phyloP scores from a whole-genome alignment of 1,140 invertebrate genomes.

The Coptotermes formosanus region DNA sequence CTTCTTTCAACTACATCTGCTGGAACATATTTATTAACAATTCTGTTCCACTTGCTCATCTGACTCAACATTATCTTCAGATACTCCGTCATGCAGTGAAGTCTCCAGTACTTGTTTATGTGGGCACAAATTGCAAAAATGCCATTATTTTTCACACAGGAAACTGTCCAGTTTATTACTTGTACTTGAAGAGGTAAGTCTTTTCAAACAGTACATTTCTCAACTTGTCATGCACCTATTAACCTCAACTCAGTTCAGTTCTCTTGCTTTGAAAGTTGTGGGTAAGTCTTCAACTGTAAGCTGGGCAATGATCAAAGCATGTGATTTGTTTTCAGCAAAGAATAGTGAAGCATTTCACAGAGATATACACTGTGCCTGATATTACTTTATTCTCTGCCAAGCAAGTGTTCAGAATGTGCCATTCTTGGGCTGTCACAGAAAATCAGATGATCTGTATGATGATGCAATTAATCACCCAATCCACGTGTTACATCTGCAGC shows the following conservation, averaged over 20 bases:
- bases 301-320: neutral
- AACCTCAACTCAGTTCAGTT: neutral
- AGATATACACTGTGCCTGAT: neutral
- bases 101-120: neutral
- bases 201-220: neutral
- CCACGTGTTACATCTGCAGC: neutral
- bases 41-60: neutral
- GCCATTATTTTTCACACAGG: neutral
- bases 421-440: neutral
- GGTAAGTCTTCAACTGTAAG: constrained; percentile 3
- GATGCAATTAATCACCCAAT: neutral
- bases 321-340: neutral
- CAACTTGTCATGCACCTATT: neutral
- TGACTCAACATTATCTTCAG: neutral
- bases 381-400: neutral
- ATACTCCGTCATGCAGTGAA: neutral
- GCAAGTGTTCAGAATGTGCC: neutral
- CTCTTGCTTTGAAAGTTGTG: neutral
- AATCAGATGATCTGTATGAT: neutral
- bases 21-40: neutral
- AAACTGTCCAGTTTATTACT: neutral
- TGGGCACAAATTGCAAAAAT: neutral
- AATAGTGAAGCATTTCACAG: neutral
- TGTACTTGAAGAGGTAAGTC: neutral
- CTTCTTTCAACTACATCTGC: neutral